phyloP scores from a whole-genome alignment of 1,140 invertebrate genomes.

The Drosophila triauraria region DNA sequence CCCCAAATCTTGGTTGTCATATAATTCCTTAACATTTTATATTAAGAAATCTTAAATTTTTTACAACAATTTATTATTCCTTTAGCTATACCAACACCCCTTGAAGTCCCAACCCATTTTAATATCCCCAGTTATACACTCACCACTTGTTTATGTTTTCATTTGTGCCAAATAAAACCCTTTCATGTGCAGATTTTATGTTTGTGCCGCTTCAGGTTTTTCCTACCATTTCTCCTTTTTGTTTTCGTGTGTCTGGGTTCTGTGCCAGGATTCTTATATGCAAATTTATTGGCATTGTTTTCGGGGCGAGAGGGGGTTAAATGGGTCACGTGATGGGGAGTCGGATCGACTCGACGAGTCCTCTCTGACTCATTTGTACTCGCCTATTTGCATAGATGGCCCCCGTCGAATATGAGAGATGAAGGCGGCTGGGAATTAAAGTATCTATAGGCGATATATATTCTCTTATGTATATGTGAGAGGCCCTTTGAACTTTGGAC shows the following conservation, averaged over 20 bases:
- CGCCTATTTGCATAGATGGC: slow-evolving; percentile 46
- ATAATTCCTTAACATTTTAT: too few relatives aligned
- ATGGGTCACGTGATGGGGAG: slow-evolving; percentile 50
- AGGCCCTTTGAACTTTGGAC: slow-evolving; percentile 33
- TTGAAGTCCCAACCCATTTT: background rate
- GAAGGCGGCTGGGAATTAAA: slow-evolving; percentile 21
- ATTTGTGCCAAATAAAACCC: slow-evolving; percentile 64
- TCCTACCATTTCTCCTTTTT: slow-evolving; percentile 25
- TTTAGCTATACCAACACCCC: background rate
- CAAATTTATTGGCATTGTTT: slow-evolving; percentile 75
- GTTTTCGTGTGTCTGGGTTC: slow-evolving; percentile 18
- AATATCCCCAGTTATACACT: slow-evolving; percentile 27
- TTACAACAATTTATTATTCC: background rate
- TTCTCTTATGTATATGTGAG: background rate
- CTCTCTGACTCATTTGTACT: slow-evolving; percentile 26
- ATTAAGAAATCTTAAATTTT: too few relatives aligned
- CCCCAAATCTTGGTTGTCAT: too few relatives aligned
- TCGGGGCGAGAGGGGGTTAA: slow-evolving; percentile 9
- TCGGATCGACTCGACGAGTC: background rate
- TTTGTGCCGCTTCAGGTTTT: slow-evolving; percentile 48
- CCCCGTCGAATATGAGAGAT: slow-evolving; percentile 19
- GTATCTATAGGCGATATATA: background rate
- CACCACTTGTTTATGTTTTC: slow-evolving; percentile 63
- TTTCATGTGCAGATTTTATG: slow-evolving; percentile 74
- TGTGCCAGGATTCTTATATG: slow-evolving; percentile 62